Percentiles rank a stretch among this genome's conserved stretches.
phyloP scores from a whole-genome alignment of 30 jellyfish, hydroid and myxozoan genomes.

The Hydractinia echinata region DNA sequence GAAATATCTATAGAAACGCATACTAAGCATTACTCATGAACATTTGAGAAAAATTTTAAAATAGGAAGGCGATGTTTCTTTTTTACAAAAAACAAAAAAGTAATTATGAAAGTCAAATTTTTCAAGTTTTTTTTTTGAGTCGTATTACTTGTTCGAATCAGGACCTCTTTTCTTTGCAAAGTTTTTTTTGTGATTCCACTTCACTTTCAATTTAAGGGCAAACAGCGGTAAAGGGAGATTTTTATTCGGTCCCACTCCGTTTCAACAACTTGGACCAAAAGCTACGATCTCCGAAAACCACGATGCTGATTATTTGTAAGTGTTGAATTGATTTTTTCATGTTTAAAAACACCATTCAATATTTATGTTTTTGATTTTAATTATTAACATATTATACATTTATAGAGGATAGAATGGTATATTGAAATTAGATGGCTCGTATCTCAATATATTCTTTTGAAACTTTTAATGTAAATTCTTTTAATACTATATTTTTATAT shows the following conservation, averaged over 20 bases:
- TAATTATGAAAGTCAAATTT: too few species aligned
- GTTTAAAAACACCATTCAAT: too few species aligned
- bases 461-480: neutral
- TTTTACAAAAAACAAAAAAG: too few species aligned
- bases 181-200: neutral
- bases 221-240: slow-evolving; percentile 15
- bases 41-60: too few species aligned
- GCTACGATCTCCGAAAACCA: slow-evolving; percentile 40
- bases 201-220: neutral
- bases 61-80: too few species aligned
- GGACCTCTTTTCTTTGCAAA: too few species aligned
- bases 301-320: slow-evolving; percentile 24
- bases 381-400: too few species aligned
- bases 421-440: neutral
- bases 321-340: neutral
- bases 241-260: slow-evolving; percentile 77
- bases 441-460: neutral
- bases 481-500: neutral
- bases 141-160: too few species aligned
- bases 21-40: too few species aligned
- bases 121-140: too few species aligned
- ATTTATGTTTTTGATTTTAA: too few species aligned
- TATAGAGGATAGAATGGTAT: neutral
- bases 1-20: too few species aligned
- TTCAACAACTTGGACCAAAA: slow-evolving; percentile 62